Evolutionary conservation across 2,113 vertebrate genomes (phyloP).

Genomic region (Phalacrocorax pelagicus): DNA sequence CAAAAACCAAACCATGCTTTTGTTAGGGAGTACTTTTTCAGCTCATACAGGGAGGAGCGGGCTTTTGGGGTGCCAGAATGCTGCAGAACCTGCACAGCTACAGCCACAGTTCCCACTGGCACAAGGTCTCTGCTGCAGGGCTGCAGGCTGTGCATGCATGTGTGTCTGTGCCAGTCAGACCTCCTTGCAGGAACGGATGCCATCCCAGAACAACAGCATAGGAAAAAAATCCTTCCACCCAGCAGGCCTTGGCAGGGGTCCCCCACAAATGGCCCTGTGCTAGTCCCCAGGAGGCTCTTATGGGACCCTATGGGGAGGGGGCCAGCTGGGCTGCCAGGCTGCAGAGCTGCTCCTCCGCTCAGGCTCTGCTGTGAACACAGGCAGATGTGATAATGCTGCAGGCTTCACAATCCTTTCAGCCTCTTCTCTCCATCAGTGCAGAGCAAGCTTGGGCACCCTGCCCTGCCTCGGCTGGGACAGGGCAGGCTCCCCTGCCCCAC

Average conservation of each 20-base stretch:
- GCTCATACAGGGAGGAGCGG: background rate
- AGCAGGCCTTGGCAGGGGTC: background rate
- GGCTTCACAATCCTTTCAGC: background rate
- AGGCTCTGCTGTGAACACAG: background rate
- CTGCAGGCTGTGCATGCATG: background rate
- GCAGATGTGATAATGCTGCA: background rate
- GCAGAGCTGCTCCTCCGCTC: background rate
- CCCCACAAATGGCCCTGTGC: background rate
- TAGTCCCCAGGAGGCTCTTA: background rate
- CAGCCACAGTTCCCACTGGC: background rate
- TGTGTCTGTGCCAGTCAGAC: background rate
- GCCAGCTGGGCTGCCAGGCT: background rate
- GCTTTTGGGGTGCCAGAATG: background rate
- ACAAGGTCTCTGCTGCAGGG: background rate
- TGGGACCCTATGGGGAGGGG: rapidly evolving
- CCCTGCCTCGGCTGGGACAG: background rate
- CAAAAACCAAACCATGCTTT: background rate
- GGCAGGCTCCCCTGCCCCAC: background rate
- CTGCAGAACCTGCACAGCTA: background rate
- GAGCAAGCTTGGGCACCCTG: background rate
- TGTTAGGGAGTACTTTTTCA: background rate
- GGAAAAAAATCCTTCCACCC: background rate
- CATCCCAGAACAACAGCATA: rapidly evolving
- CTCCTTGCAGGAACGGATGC: background rate
- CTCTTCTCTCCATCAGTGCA: background rate